Conservation (phyloP, 1,140 invertebrate species). For the Globodera rostochiensis region DNA sequence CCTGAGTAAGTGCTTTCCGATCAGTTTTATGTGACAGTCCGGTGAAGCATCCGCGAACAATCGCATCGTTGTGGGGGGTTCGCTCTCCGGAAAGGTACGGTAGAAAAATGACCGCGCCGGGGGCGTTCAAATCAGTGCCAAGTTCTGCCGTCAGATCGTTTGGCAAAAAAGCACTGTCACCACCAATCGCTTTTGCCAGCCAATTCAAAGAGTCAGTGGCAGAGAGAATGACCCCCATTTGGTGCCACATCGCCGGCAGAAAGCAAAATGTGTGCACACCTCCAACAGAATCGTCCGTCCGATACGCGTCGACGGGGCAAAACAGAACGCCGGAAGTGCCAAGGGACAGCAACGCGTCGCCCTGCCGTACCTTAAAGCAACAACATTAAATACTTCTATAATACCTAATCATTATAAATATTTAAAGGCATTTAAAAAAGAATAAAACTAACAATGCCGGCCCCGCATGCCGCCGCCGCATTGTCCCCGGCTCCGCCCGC, state of each 20-base stretch:
- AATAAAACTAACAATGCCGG: slow-evolving; percentile 23
- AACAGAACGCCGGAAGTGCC: slow-evolving; percentile 41
- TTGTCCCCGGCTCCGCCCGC: slow-evolving; percentile 39
- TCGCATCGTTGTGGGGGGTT: slow-evolving; percentile 40
- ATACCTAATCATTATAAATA: background rate
- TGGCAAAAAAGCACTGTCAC: background rate
- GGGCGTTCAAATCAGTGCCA: slow-evolving; percentile 12
- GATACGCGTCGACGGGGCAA: slow-evolving; percentile 24
- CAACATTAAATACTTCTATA: background rate
- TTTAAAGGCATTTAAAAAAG: too few species aligned
- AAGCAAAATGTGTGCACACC: slow-evolving; percentile 37
- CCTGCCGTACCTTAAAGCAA: background rate
- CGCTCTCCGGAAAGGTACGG: slow-evolving; percentile 43
- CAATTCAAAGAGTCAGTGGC: slow-evolving; percentile 38
- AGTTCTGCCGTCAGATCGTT: slow-evolving; percentile 22
- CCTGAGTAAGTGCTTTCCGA: slow-evolving; percentile 18
- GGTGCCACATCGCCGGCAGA: slow-evolving; percentile 32
- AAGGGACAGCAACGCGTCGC: slow-evolving; percentile 33
- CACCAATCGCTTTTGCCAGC: slow-evolving; percentile 3
- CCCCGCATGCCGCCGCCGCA: slow-evolving; percentile 31
- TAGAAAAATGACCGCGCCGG: slow-evolving; percentile 14
- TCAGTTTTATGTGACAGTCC: slow-evolving; percentile 30
- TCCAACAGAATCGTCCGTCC: background rate
- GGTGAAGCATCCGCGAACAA: slow-evolving; percentile 17
- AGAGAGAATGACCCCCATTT: slow-evolving; percentile 35